These are phyloP conservation scores for Cantharis flavilabris DNA, from an alignment of 2,888 invertebrate genomes.

Conservation along the genomic window DNA sequence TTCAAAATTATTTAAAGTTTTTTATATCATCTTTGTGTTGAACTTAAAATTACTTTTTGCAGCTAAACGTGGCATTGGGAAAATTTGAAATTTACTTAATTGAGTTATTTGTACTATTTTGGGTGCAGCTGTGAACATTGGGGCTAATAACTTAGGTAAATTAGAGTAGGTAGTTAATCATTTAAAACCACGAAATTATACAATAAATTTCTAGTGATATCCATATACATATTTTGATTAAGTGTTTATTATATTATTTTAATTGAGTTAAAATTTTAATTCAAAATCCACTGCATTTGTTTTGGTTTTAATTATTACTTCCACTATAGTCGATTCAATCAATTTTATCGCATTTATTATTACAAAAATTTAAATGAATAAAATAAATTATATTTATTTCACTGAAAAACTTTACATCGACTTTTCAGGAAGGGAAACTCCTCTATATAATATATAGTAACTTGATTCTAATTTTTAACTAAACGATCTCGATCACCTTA, in stretches of 20 bases:
- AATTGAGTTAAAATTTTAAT: neutral
- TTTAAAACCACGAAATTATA: constrained; percentile 3
- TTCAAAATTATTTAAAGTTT: neutral
- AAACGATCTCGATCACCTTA: too few species aligned
- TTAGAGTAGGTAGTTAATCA: constrained; percentile 10
- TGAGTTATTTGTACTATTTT: constrained; percentile 4
- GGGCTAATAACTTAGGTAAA: constrained; percentile 20
- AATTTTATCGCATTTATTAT: too few species aligned
- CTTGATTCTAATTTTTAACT: neutral
- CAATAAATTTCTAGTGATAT: constrained; percentile 6
- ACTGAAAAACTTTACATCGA: neutral
- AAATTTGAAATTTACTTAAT: constrained; percentile 7
- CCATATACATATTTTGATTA: neutral
- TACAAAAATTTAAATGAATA: too few species aligned
- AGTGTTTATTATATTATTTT: neutral
- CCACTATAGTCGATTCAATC: neutral
- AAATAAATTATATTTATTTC: too few species aligned
- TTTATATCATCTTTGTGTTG: neutral
- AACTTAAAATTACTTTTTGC: neutral
- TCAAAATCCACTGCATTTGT: neutral
- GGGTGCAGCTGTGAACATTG: constrained; percentile 9
- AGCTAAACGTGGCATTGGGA: neutral
- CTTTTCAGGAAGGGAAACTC: neutral
- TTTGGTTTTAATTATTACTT: neutral
- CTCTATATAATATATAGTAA: neutral